Percentiles rank a stretch among this genome's conserved stretches.
Conservation (phyloP, 2,888 invertebrate genomes). For the Keiferia lycopersicella region DNA sequence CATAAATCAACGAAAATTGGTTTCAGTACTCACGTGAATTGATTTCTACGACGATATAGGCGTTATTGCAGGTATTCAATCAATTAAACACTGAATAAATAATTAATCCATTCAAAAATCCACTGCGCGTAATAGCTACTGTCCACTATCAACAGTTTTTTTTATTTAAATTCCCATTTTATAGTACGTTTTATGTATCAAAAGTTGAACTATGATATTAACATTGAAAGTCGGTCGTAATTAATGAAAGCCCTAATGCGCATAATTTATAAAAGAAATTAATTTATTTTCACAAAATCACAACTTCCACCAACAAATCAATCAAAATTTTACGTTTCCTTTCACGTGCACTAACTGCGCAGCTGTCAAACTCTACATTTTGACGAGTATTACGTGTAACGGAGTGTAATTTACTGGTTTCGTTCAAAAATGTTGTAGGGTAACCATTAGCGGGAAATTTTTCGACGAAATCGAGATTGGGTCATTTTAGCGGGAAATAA, state of each 20-base stretch:
- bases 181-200: neutral
- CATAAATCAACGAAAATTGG: neutral
- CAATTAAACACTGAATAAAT: slow-evolving; percentile 1
- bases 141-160: neutral
- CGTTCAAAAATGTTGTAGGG: slow-evolving; percentile 13
- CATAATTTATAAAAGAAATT: neutral
- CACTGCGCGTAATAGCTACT: slow-evolving; percentile 10
- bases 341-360: slow-evolving; percentile 7
- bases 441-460: no score
- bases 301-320: slow-evolving; percentile 30
- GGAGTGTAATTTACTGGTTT: slow-evolving; percentile 18
- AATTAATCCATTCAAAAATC: neutral
- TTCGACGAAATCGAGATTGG: no score
- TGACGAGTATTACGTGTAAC: neutral
- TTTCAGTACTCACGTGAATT: neutral
- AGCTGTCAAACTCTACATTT: slow-evolving; percentile 3
- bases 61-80: neutral
- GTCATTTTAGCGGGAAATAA: no score
- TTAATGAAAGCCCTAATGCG: neutral
- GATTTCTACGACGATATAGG: no score
- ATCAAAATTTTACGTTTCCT: slow-evolving; percentile 33
- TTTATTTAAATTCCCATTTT: neutral
- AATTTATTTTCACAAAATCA: slow-evolving; percentile 15
- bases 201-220: neutral
- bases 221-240: neutral